A percentile compares a stretch with the other conserved stretches of the same genome.
Conservation (phyloP, 2,797 vertebrate species). For the Masticophis lateralis region DNA sequence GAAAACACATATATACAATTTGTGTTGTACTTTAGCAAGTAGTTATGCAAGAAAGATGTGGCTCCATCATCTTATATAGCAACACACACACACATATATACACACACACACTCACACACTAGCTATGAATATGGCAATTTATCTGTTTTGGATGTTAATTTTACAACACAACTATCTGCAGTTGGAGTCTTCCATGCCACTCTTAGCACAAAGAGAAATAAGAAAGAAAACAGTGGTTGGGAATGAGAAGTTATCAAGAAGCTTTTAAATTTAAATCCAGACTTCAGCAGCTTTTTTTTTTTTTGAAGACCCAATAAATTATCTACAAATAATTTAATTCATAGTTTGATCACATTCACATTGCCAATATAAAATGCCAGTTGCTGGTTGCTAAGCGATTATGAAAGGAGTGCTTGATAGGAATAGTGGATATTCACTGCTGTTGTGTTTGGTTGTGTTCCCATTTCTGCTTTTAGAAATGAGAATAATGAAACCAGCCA, state of each 20-base stretch:
- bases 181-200: not conserved
- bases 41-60: not conserved
- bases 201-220: not conserved
- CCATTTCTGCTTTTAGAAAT: constrained; percentile 4
- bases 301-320: constrained; percentile 26
- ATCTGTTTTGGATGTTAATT: not conserved
- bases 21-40: not conserved
- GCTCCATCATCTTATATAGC: not conserved
- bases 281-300: not conserved
- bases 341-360: constrained; percentile 22
- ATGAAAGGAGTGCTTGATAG: constrained; percentile 1
- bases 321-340: constrained; percentile 41
- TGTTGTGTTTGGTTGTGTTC: not conserved
- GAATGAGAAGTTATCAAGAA: not conserved
- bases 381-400: constrained; percentile 40
- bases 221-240: not conserved
- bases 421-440: constrained; percentile 17
- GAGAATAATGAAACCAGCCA: constrained; percentile 10
- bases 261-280: not conserved
- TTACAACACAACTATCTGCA: not conserved
- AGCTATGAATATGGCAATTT: not conserved
- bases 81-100: no score
- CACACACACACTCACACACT: no score
- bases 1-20: not conserved
- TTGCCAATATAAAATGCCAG: not conserved